A percentile compares a stretch with the other conserved stretches of the same genome.
Evolutionary conservation across 2,113 vertebrate species (phyloP).

Genomic region (Ptyas mucosa): DNA sequence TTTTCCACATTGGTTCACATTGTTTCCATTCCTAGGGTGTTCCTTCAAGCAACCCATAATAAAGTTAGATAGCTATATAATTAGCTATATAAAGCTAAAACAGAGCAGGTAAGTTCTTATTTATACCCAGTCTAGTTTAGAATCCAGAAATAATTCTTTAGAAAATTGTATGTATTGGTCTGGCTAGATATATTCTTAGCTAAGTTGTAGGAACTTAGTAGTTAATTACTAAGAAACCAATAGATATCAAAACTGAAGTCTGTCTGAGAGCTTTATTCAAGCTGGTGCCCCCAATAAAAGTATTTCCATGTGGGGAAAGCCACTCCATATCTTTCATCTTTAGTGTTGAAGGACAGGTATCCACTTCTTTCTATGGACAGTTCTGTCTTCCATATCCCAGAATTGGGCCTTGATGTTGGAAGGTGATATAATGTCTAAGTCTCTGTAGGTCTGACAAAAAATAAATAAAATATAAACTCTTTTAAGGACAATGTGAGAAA

Average conservation of each 20-base stretch:
- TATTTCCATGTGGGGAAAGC: neutral
- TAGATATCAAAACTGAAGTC: neutral
- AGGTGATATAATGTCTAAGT: neutral
- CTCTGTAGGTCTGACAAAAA: neutral
- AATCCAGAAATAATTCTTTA: neutral
- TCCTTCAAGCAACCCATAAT: neutral
- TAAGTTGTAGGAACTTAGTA: neutral
- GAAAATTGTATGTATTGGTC: neutral
- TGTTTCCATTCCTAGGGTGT: neutral
- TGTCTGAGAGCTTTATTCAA: neutral
- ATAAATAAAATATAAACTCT: neutral
- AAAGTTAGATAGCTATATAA: neutral
- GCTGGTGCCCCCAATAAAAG: neutral
- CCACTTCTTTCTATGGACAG: neutral
- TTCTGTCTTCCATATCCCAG: neutral
- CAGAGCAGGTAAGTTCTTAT: conserved; percentile 1
- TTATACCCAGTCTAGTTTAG: neutral
- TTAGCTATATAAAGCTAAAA: neutral
- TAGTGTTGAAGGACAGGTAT: neutral
- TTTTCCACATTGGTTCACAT: neutral
- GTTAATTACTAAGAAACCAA: neutral
- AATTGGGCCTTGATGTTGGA: neutral
- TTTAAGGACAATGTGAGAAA: neutral
- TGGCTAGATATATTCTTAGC: neutral
- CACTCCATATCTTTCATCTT: neutral